Conservation (phyloP, 2,113 vertebrate species). For the Aptenodytes patagonicus region DNA sequence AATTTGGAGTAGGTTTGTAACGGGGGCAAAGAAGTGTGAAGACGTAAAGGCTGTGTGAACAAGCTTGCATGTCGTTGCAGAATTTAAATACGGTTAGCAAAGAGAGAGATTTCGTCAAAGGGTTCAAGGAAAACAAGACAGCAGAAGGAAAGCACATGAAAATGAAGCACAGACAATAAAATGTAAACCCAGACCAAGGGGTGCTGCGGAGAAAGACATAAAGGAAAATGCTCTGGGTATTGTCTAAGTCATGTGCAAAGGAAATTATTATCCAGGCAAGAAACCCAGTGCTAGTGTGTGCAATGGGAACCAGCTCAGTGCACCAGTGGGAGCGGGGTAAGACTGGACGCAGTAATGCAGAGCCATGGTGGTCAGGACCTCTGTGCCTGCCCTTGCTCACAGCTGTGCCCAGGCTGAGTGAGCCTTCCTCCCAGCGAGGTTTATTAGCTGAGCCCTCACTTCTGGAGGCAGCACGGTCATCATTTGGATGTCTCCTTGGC, state of each 20-base stretch:
- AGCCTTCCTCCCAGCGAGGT: not conserved
- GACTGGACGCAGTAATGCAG: not conserved
- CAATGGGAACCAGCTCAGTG: not conserved
- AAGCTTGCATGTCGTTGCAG: not conserved
- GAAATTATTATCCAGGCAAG: not conserved
- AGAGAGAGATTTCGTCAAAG: not conserved
- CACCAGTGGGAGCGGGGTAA: not conserved
- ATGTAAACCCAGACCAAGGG: not conserved
- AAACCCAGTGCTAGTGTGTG: not conserved
- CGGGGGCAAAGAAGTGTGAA: not conserved
- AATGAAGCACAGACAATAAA: not conserved
- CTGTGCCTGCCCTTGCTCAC: not conserved
- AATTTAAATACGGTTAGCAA: not conserved
- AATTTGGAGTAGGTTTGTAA: not conserved
- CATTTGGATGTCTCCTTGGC: not conserved
- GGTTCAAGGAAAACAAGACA: not conserved
- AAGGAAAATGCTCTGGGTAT: conserved; percentile 10
- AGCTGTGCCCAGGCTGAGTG: not conserved
- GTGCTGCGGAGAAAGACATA: not conserved
- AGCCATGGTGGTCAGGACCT: not conserved
- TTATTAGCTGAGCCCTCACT: not conserved
- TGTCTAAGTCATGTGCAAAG: not conserved
- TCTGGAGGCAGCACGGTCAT: not conserved
- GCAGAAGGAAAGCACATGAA: not conserved
- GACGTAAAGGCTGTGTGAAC: not conserved